Percentiles rank a stretch among this genome's conserved stretches.
phyloP scores from a whole-genome alignment of 1,140 invertebrate species.

The Melitaea cinxia region DNA sequence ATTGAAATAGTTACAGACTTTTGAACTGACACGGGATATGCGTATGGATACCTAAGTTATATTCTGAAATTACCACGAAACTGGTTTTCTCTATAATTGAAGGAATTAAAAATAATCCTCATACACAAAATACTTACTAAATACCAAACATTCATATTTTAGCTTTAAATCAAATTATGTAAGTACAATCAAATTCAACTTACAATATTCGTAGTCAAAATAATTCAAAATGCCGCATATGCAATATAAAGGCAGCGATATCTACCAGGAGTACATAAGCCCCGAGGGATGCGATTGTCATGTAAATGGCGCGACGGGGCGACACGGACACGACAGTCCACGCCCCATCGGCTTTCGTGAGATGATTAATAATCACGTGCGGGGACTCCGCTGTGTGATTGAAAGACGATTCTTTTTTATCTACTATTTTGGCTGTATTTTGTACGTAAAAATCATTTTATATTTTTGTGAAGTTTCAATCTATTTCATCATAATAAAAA shows the following conservation, averaged over 20 bases:
- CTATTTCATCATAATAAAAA: neutral
- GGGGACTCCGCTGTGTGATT: conserved; percentile 2
- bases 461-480: neutral
- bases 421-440: neutral
- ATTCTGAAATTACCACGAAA: too few species aligned
- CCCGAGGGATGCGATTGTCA: conserved; percentile 52
- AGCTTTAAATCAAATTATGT: too few species aligned
- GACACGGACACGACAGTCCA: conserved; percentile 40
- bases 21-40: too few species aligned
- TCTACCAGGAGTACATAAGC: conserved; percentile 23
- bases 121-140: too few species aligned
- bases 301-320: conserved; percentile 54
- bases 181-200: too few species aligned
- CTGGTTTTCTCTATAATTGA: too few species aligned
- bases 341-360: conserved; percentile 40
- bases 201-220: conserved; percentile 1
- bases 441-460: neutral
- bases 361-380: conserved; percentile 54
- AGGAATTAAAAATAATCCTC: too few species aligned
- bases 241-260: conserved; percentile 8
- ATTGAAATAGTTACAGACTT: too few species aligned
- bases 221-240: conserved; percentile 7
- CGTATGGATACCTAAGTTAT: too few species aligned
- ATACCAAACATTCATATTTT: too few species aligned
- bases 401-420: conserved; percentile 22